phyloP scores from a whole-genome alignment of 1,140 invertebrate species.

The Piezodorus guildinii region DNA sequence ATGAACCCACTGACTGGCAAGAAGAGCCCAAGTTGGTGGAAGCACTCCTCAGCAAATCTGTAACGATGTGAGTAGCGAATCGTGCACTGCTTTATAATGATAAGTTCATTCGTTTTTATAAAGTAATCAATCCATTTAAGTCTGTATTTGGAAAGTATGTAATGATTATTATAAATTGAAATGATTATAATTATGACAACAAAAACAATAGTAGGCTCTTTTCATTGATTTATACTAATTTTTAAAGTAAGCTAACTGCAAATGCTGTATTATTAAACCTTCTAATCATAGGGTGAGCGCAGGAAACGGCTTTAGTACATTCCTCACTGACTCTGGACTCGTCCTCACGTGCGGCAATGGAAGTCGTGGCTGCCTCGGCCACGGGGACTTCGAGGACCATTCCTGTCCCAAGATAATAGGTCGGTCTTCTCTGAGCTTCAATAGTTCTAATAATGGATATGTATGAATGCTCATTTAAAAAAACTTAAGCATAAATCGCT shows the following conservation, averaged over 20 bases:
- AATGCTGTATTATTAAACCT: too few species aligned
- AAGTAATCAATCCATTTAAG: too few species aligned
- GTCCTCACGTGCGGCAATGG: constrained; percentile 60
- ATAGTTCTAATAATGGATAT: background rate
- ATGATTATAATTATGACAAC: too few species aligned
- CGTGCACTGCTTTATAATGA: too few species aligned
- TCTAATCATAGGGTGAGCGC: constrained; percentile 36
- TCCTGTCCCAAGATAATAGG: constrained; percentile 52
- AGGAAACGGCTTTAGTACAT: constrained; percentile 48
- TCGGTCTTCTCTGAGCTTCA: constrained; percentile 36
- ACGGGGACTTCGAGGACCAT: constrained; percentile 46
- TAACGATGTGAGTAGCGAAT: constrained; percentile 37
- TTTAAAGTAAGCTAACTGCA: too few species aligned
- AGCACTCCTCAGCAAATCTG: constrained; percentile 45
- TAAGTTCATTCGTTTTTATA: too few species aligned
- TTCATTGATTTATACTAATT: too few species aligned
- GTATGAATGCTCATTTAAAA: too few species aligned
- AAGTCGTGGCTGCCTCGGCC: constrained; percentile 50
- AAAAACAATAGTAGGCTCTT: too few species aligned
- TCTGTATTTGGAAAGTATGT: too few species aligned
- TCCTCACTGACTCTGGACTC: constrained; percentile 56
- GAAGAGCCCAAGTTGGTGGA: constrained; percentile 46
- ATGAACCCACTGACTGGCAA: constrained; percentile 42
- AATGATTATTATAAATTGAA: too few species aligned
- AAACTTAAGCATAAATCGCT: too few species aligned